Percentiles rank a stretch among this genome's conserved stretches.
Conservation (phyloP, 1,140 invertebrate genomes). For the Heliconius hewitsoni region DNA sequence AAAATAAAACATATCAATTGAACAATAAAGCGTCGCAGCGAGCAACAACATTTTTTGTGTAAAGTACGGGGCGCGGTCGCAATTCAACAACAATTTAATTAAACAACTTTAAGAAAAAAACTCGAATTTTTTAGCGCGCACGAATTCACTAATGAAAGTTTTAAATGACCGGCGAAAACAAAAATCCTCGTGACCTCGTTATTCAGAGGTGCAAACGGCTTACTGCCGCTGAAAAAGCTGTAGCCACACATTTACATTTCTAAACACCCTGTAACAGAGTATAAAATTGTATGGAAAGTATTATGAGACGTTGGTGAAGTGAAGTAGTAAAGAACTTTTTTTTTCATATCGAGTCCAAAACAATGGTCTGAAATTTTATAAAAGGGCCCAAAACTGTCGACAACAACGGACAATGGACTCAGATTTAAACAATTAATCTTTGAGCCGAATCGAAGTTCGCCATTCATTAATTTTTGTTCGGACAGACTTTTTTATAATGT, state of each 20-base stretch:
- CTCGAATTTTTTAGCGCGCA: conserved; percentile 43
- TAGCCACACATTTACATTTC: conserved; percentile 33
- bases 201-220: conserved; percentile 58
- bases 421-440: conserved; percentile 75
- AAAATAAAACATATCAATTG: not conserved
- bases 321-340: conserved; percentile 55
- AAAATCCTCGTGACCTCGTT: conserved; percentile 70
- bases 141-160: conserved; percentile 78
- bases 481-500: not conserved
- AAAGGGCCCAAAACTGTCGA: conserved; percentile 62
- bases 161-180: conserved; percentile 73
- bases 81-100: conserved; percentile 51
- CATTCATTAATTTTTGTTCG: conserved; percentile 24
- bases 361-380: conserved; percentile 69
- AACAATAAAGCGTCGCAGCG: conserved; percentile 11
- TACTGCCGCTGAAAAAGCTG: conserved; percentile 45
- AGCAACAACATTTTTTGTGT: conserved; percentile 20
- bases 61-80: conserved; percentile 23
- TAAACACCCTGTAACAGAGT: conserved; percentile 39
- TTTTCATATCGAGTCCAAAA: conserved; percentile 68
- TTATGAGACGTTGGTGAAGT: conserved; percentile 16
- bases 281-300: conserved; percentile 34
- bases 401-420: conserved; percentile 61
- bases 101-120: conserved; percentile 62
- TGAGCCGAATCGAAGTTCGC: conserved; percentile 30